Conservation (phyloP, 2,888 invertebrate genomes). For the Arctia plantaginis region DNA sequence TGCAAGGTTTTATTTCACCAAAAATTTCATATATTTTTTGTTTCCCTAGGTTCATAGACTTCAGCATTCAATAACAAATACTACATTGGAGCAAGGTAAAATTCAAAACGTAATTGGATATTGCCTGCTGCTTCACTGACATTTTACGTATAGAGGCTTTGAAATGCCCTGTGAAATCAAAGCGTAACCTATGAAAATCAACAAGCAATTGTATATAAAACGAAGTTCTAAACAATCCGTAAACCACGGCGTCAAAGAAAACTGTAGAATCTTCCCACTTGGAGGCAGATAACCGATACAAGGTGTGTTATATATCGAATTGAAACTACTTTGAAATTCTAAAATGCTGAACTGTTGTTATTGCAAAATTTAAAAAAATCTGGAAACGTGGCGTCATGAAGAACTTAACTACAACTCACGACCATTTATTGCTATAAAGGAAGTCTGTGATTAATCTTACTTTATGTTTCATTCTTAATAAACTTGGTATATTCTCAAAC, state of each 20-base stretch:
- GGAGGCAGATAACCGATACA: constrained; percentile 70
- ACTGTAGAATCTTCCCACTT: constrained; percentile 66
- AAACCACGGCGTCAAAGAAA: constrained; percentile 78
- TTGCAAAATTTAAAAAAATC: not conserved
- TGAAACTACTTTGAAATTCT: not conserved
- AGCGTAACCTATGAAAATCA: constrained; percentile 50
- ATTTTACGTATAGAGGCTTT: constrained; percentile 23
- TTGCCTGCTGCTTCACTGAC: constrained; percentile 20
- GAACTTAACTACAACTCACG: not conserved
- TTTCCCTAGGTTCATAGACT: constrained; percentile 38
- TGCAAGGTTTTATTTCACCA: constrained; percentile 30
- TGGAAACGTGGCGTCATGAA: constrained; percentile 14
- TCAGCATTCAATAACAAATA: constrained; percentile 25
- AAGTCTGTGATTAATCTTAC: not conserved
- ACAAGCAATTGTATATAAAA: constrained; percentile 41
- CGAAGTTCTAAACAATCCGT: constrained; percentile 54
- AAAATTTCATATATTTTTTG: constrained; percentile 32
- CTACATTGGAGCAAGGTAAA: constrained; percentile 5
- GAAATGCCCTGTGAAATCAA: constrained; percentile 36
- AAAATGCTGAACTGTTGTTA: not conserved
- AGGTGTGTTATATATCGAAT: constrained; percentile 52
- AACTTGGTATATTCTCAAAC: not conserved
- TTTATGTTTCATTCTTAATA: not conserved
- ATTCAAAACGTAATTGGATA: constrained; percentile 3
- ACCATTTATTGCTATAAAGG: not conserved